phyloP scores from a whole-genome alignment of 2,888 invertebrate genomes.

The Acronicta alni region DNA sequence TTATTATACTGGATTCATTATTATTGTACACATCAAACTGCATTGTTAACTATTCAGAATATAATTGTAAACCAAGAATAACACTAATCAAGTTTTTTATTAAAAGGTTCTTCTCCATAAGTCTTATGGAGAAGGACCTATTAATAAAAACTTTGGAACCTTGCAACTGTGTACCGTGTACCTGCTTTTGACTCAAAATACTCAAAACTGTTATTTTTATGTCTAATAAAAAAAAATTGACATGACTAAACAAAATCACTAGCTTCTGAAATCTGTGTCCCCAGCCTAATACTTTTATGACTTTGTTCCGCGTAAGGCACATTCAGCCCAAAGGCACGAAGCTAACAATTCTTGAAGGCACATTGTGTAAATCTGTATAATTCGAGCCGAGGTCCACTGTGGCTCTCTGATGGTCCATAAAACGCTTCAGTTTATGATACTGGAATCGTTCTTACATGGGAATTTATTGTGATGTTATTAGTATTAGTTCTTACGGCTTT shows the following conservation, averaged over 20 bases:
- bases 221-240: too few relatives aligned
- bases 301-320: slow-evolving; percentile 29
- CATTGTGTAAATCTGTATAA: slow-evolving; percentile 55
- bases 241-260: not conserved
- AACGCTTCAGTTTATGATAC: slow-evolving; percentile 50
- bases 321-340: slow-evolving; percentile 43
- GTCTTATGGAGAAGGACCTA: too few relatives aligned
- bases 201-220: too few relatives aligned
- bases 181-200: too few relatives aligned
- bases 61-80: too few relatives aligned
- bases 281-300: slow-evolving; percentile 47
- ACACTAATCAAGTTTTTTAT: too few relatives aligned
- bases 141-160: too few relatives aligned
- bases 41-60: too few relatives aligned
- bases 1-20: too few relatives aligned
- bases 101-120: too few relatives aligned
- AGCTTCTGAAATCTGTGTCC: slow-evolving; percentile 2
- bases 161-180: too few relatives aligned
- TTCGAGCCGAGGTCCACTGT: slow-evolving; percentile 32
- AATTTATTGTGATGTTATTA: slow-evolving; percentile 14
- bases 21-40: too few relatives aligned
- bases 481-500: slow-evolving; percentile 3
- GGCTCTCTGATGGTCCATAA: slow-evolving; percentile 53
- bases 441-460: slow-evolving; percentile 16
- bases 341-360: slow-evolving; percentile 57